These are phyloP conservation scores for Griposia aprilina DNA, from an alignment of 2,888 invertebrate species.

Conservation along the genomic window DNA sequence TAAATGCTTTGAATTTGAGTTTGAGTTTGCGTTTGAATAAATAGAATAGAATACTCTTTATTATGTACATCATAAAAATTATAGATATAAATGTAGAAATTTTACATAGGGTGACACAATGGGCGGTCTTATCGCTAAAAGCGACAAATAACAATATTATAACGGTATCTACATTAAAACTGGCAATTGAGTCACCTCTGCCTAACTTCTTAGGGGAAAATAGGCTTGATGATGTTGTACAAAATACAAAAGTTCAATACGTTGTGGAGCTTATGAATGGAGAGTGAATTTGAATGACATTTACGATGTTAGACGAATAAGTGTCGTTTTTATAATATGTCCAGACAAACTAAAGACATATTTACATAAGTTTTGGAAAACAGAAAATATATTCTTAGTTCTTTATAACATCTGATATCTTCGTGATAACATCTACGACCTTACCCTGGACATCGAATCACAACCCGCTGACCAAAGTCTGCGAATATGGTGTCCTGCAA, in stretches of 20 bases:
- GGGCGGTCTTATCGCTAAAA: too few relatives aligned
- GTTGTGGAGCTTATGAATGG: background rate
- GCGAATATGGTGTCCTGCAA: slow-evolving; percentile 70
- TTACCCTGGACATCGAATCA: slow-evolving; percentile 77
- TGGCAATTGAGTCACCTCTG: background rate
- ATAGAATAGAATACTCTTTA: too few relatives aligned
- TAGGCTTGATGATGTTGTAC: background rate
- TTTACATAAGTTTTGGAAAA: background rate
- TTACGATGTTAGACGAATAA: background rate
- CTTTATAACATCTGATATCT: background rate
- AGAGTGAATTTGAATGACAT: background rate
- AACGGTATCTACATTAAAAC: background rate
- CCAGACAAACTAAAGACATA: background rate
- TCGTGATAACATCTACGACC: background rate
- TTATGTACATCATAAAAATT: too few relatives aligned
- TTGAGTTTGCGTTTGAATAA: too few relatives aligned
- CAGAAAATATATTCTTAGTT: background rate
- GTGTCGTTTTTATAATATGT: background rate
- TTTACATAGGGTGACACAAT: too few relatives aligned
- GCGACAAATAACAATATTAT: background rate
- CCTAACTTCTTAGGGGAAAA: background rate
- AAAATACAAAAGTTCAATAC: background rate
- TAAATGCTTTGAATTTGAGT: too few relatives aligned
- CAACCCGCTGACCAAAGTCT: slow-evolving; percentile 62
- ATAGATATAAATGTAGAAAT: too few relatives aligned